phyloP scores from a whole-genome alignment of 2,888 invertebrate species.

The Tanytarsus gracilentus region DNA sequence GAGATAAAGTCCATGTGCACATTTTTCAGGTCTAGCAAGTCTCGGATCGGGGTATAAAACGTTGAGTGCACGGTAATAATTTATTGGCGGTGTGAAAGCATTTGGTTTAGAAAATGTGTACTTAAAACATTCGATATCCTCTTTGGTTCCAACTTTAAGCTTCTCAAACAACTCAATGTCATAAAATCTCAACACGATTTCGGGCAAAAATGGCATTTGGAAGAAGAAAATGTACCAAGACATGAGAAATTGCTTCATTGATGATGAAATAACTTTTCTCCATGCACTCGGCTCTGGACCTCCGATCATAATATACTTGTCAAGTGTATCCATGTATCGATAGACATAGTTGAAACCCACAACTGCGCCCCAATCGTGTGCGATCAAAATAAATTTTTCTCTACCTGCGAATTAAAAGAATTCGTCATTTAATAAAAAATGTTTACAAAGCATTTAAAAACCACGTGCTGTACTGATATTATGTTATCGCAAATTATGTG shows the following conservation, averaged over 20 bases:
- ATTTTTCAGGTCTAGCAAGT: conserved; percentile 36
- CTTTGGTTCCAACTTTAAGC: conserved; percentile 40
- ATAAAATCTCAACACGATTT: conserved; percentile 44
- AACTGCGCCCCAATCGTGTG: conserved; percentile 62
- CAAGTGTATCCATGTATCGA: conserved; percentile 48
- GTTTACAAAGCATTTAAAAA: too few relatives aligned
- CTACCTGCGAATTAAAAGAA: conserved; percentile 40
- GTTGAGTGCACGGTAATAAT: conserved; percentile 50
- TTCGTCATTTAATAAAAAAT: not conserved
- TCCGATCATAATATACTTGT: conserved; percentile 48
- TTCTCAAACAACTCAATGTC: conserved; percentile 41
- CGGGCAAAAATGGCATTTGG: conserved; percentile 49
- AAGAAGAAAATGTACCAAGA: conserved; percentile 53
- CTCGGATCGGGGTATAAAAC: conserved; percentile 32
- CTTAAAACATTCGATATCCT: conserved; percentile 51
- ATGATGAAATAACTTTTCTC: conserved; percentile 38
- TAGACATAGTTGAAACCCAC: conserved; percentile 49
- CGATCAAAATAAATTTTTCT: conserved; percentile 49
- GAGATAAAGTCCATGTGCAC: conserved; percentile 44
- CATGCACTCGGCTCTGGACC: conserved; percentile 48
- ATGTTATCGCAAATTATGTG: too few relatives aligned
- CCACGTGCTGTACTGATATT: too few relatives aligned
- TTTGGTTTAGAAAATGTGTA: conserved; percentile 49
- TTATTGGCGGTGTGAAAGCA: conserved; percentile 48
- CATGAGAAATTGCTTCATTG: conserved; percentile 32